Conservation (phyloP, 2,797 vertebrate genomes). For the Bradypus variegatus region DNA sequence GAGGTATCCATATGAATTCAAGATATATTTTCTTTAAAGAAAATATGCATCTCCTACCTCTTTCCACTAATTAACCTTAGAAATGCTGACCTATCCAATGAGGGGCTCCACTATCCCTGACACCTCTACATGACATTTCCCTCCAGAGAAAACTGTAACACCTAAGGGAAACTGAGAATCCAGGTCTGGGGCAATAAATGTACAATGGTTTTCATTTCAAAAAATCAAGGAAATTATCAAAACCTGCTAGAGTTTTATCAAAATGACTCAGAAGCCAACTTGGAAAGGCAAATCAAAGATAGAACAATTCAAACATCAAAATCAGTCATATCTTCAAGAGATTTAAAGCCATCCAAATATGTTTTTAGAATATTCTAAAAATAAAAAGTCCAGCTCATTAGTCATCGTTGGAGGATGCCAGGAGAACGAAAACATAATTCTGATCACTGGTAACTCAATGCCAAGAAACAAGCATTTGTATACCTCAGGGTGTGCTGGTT, state of each 20-base stretch:
- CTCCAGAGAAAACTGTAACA: neutral
- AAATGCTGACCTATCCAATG: neutral
- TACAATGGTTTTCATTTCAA: neutral
- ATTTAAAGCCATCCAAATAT: neutral
- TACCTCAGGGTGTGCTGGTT: neutral
- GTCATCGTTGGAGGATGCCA: neutral
- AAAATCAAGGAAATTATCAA: slow-evolving; percentile 7
- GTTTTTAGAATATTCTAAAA: slow-evolving; percentile 3
- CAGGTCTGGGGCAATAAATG: neutral
- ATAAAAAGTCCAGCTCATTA: neutral
- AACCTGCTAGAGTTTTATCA: neutral
- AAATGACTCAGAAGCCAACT: neutral
- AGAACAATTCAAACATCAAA: neutral
- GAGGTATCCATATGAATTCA: neutral
- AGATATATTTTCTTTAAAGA: neutral
- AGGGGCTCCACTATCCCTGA: neutral
- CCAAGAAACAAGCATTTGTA: neutral
- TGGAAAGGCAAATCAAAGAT: neutral
- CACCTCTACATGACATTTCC: neutral
- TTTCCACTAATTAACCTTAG: neutral
- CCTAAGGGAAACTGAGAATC: neutral
- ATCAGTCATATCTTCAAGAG: neutral
- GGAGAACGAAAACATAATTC: neutral
- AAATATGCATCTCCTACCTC: neutral
- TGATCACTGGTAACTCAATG: neutral